phyloP scores from a whole-genome alignment of 2,797 vertebrate species.

The Phyllotis vaccarum region DNA sequence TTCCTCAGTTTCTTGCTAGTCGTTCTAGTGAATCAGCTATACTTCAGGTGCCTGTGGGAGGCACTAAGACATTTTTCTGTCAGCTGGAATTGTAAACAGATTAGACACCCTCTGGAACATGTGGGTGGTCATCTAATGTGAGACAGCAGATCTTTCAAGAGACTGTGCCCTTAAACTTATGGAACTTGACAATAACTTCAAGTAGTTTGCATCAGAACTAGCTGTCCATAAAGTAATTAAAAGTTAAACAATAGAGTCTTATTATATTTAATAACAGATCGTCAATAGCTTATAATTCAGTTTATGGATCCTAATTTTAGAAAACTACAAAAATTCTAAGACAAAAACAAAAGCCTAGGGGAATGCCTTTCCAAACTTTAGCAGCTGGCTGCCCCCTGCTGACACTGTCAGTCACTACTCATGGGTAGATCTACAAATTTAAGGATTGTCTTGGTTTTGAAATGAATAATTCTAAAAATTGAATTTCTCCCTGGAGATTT shows the following conservation, averaged over 20 bases:
- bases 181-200: background rate
- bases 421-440: background rate
- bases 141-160: background rate
- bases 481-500: conserved; percentile 6
- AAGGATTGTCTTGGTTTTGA: conserved; percentile 39
- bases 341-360: background rate
- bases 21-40: background rate
- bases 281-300: background rate
- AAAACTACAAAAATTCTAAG: conserved; percentile 44
- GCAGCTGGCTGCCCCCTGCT: conserved; percentile 72
- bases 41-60: background rate
- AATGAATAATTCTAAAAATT: conserved; percentile 1
- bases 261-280: conserved; percentile 31
- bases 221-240: background rate
- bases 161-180: background rate
- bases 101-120: background rate
- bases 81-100: background rate
- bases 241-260: background rate
- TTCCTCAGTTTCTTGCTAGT: background rate
- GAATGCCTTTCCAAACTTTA: conserved; percentile 45
- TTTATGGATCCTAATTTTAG: conserved; percentile 29
- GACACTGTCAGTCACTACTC: background rate
- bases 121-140: background rate
- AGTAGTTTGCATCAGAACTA: background rate
- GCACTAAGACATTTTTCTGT: background rate